Base-by-base conservation (phyloP, 2,113 vertebrate species). In the Petaurus breviceps region DNA sequence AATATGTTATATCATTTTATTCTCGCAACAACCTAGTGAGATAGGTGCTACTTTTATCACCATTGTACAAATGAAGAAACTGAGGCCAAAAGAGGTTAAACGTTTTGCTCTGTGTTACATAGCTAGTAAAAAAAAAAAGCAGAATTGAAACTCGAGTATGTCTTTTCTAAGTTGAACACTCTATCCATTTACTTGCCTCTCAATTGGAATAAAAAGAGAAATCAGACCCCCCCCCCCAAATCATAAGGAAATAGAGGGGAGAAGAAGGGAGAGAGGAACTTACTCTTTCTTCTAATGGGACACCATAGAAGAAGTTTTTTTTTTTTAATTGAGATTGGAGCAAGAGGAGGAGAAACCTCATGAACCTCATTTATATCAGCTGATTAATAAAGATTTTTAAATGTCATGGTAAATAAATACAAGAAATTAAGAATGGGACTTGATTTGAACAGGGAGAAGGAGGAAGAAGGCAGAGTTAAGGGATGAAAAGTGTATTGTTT, bases 221-320 rank as follows among this genome's bases (percentile, higher is more conserved):
- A n/a, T 22, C 5, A 10, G 95, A 95, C 50, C 51, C 55, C 91
- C 92, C 95, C 91, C 91, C 7, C n/a, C 2, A 2, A 37, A 43
- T 43, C 43, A 84, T 7, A n/a, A n/a, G n/a, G 16, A 68, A 68
- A 37, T 43, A 43, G 90, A 49, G 46, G 25, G 49, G 37, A 31
- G 53, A 96, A 93, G 49, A 10, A 47, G 55, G 89, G 24, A 92
- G 90, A 12, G 95, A n/a, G 47, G 84, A 77, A 25, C 92, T 93
- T 93, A 57, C 25, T n/a, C 19, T 77, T 77, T 84, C 16, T 23
- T 43, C 37, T 84, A 84, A 43, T 84, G 37, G 37, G 24, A 0
- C 0, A 95, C 8, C 46, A 10, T 8, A 77, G 37, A 95, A 0
- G 10, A 51, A 10, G 8, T 37, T 31, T 31, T 9, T 12, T 61